Percentiles rank a stretch among this genome's conserved stretches.
phyloP scores from a whole-genome alignment of 1,140 invertebrate genomes.

The Ylistrum balloti region DNA sequence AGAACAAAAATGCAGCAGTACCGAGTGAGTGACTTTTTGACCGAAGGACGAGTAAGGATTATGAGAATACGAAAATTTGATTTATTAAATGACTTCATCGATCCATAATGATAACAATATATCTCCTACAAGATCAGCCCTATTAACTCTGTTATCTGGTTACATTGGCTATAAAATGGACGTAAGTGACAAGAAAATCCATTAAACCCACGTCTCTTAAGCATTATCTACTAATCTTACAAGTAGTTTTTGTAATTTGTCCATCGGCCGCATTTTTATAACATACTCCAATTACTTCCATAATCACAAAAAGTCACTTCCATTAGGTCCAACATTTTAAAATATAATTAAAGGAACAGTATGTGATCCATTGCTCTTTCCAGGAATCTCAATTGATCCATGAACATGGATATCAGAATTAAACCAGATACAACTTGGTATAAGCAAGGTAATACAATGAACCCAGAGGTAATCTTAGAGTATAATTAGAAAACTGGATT shows the following conservation, averaged over 20 bases:
- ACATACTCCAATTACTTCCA: not conserved
- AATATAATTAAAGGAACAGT: not conserved
- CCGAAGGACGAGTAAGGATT: no score
- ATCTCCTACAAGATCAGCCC: not conserved
- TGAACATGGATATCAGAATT: not conserved
- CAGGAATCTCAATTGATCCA: not conserved
- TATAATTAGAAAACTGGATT: no score
- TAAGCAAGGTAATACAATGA: not conserved
- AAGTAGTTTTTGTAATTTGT: not conserved
- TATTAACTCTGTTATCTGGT: not conserved
- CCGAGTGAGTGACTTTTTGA: no score
- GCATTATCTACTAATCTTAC: constrained; percentile 18
- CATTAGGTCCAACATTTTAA: not conserved
- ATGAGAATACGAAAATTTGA: no score
- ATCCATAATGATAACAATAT: not conserved
- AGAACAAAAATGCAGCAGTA: no score
- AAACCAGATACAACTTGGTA: not conserved
- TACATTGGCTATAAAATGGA: not conserved
- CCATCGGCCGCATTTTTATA: not conserved
- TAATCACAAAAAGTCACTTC: not conserved
- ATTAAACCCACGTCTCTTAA: not conserved
- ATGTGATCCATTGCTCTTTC: constrained; percentile 1
- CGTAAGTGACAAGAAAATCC: not conserved
- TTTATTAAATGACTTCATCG: not conserved
- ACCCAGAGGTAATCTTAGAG: not conserved